Evolutionary conservation across 2,888 invertebrate species (phyloP).

Genomic region (Acanthopleura granulata): DNA sequence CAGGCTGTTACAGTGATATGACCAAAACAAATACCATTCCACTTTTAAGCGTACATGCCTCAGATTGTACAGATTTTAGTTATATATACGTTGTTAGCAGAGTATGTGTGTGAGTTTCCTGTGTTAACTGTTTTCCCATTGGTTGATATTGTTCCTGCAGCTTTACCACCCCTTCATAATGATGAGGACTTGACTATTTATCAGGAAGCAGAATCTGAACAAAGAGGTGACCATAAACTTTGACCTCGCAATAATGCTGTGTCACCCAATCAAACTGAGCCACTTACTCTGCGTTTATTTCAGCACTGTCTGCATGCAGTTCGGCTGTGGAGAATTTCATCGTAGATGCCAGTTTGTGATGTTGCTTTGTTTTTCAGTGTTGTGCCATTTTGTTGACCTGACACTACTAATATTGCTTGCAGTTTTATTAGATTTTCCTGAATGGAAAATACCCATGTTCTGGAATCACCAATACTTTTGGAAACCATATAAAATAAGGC

Average conservation of each 20-base stretch:
- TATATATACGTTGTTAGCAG: not conserved
- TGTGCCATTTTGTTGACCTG: no score
- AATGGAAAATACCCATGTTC: no score
- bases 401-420: no score
- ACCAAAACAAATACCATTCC: no score
- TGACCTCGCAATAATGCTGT: not conserved
- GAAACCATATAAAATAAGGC: no score
- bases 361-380: no score
- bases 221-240: constrained; percentile 6
- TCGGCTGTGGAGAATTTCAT: no score
- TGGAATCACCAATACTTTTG: no score
- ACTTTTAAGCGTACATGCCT: no score
- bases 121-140: not conserved
- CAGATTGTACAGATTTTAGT: not conserved
- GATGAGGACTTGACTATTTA: not conserved
- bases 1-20: no score
- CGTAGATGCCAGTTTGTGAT: no score
- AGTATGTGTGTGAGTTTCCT: not conserved
- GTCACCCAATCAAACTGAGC: constrained; percentile 5
- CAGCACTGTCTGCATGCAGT: not conserved
- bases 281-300: not conserved
- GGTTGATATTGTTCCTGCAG: constrained; percentile 12
- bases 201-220: not conserved
- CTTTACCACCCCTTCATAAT: not conserved
- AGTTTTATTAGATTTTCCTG: no score